Percentiles rank a stretch among this genome's conserved stretches.
These are phyloP conservation scores for Laothoe populi DNA, from an alignment of 2,888 invertebrate species.

Conservation along the genomic window DNA sequence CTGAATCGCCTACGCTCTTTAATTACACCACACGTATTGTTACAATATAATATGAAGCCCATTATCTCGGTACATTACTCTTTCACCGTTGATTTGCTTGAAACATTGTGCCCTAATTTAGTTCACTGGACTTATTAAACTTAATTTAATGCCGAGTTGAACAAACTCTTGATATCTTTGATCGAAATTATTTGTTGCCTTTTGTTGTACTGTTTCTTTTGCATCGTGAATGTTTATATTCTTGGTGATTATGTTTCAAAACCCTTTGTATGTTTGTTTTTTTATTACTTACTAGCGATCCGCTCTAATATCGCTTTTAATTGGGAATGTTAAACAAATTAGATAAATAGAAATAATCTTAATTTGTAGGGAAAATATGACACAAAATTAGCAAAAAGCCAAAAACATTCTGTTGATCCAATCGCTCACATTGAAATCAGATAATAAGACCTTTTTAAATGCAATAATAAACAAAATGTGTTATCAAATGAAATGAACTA, in stretches of 20 bases:
- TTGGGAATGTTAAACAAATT: too few species aligned
- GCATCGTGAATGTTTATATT: neutral
- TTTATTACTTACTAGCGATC: too few species aligned
- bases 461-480: too few species aligned
- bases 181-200: slow-evolving; percentile 20
- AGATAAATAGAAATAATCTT: too few species aligned
- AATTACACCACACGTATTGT: neutral
- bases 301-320: too few species aligned
- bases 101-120: slow-evolving; percentile 22
- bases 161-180: slow-evolving; percentile 20
- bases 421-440: too few species aligned
- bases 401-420: too few species aligned
- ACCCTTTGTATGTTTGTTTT: neutral
- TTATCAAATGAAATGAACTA: too few species aligned
- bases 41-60: slow-evolving; percentile 15
- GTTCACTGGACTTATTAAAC: slow-evolving; percentile 20
- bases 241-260: neutral
- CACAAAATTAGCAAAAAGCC: too few species aligned
- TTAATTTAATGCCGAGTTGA: slow-evolving; percentile 20
- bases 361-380: too few species aligned
- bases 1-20: neutral
- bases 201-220: slow-evolving; percentile 16
- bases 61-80: slow-evolving; percentile 19
- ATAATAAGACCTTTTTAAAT: too few species aligned
- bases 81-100: slow-evolving; percentile 23